phyloP scores from a whole-genome alignment of 1,140 invertebrate genomes.

The Hycleus phaleratus region DNA sequence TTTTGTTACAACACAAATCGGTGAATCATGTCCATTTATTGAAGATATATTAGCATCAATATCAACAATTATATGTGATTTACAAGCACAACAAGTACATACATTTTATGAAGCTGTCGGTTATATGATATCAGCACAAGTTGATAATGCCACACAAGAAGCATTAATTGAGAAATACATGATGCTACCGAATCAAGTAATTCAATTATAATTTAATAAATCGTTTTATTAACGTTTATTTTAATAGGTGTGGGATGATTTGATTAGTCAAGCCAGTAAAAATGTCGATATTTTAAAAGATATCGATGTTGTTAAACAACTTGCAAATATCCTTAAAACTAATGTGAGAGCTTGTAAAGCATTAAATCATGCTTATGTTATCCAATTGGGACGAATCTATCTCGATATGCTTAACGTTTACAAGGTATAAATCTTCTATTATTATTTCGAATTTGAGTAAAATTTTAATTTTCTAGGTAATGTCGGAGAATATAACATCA shows the following conservation, averaged over 20 bases:
- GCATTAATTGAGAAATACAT: constrained; percentile 96
- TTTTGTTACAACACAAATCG: constrained; percentile 94
- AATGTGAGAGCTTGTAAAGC: constrained; percentile 98
- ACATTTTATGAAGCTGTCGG: constrained; percentile 99
- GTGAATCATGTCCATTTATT: constrained; percentile 96
- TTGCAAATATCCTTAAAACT: constrained; percentile 96
- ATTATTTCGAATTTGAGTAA: too few relatives aligned
- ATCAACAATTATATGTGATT: constrained; percentile 96
- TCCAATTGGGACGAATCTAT: constrained; percentile 93
- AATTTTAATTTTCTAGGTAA: constrained; percentile 46
- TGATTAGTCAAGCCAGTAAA: constrained; percentile 92
- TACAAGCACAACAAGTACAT: constrained; percentile 91
- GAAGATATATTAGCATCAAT: constrained; percentile 97
- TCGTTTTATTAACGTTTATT: not conserved
- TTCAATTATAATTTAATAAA: not conserved
- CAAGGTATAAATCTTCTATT: constrained; percentile 56
- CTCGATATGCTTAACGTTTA: constrained; percentile 99
- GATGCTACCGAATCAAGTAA: constrained; percentile 89
- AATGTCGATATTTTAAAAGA: constrained; percentile 96
- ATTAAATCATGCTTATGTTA: constrained; percentile 91
- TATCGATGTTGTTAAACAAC: constrained; percentile 92
- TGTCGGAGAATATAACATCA: constrained; percentile 96
- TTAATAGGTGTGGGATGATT: constrained; percentile 85
- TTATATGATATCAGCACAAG: constrained; percentile 96
- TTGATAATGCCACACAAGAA: constrained; percentile 83